Evolutionary conservation across 1,140 invertebrate genomes (phyloP).

Genomic region (Popillia japonica): DNA sequence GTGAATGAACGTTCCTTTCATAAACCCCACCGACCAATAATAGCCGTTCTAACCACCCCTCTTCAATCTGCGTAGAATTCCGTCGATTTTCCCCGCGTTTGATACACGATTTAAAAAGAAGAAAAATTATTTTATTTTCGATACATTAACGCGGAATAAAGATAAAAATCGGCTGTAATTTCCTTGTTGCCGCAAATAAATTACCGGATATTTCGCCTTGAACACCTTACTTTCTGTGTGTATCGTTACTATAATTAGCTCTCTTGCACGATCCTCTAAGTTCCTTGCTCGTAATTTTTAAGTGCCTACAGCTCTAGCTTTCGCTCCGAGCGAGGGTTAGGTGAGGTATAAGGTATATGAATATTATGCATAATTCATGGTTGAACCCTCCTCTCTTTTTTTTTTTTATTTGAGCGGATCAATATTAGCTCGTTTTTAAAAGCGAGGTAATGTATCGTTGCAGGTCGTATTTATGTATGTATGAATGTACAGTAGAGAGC

Average conservation of each 20-base stretch:
- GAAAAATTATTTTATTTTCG: too few species aligned
- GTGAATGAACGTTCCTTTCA: too few species aligned
- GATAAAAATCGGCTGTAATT: neutral
- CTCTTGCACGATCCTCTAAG: too few species aligned
- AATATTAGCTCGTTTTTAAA: neutral
- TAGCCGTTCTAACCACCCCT: too few species aligned
- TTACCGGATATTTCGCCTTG: neutral
- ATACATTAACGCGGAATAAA: neutral
- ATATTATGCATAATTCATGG: constrained; percentile 7
- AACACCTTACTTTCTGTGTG: neutral
- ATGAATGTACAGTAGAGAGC: too few species aligned
- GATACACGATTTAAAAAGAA: too few species aligned
- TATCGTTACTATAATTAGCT: too few species aligned
- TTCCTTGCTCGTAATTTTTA: too few species aligned
- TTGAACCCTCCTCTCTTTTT: neutral
- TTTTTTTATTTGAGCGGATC: neutral
- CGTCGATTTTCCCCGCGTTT: too few species aligned
- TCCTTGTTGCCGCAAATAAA: constrained; percentile 10
- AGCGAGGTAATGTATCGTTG: neutral
- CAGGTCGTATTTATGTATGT: too few species aligned
- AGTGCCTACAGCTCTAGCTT: neutral
- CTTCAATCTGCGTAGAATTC: too few species aligned
- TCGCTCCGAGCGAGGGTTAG: neutral
- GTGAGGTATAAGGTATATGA: neutral
- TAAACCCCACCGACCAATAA: too few species aligned